Conservation (phyloP, 64 coral and sea anemone species). For the Pachyseris speciosa region DNA sequence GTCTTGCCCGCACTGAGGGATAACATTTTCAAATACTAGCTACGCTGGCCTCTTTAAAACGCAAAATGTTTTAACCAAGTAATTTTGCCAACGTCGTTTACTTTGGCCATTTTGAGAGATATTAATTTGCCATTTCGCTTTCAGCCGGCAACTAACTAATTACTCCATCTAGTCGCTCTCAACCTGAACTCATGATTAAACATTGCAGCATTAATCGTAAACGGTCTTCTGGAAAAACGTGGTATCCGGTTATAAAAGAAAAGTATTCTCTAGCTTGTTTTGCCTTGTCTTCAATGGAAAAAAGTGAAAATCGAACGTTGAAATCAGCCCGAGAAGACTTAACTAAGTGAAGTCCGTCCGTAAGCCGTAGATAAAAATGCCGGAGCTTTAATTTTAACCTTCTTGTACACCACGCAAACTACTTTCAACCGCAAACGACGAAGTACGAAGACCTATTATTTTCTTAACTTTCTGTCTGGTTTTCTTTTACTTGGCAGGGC, state of each 20-base stretch:
- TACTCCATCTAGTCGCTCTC: conserved; percentile 40
- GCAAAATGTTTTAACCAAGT: conserved; percentile 9
- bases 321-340: not conserved
- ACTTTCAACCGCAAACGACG: not conserved
- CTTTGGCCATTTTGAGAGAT: conserved; percentile 44
- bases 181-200: conserved; percentile 32
- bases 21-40: not conserved
- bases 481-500: not conserved
- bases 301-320: not conserved
- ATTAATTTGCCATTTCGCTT: conserved; percentile 53
- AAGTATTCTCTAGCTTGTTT: conserved; percentile 1
- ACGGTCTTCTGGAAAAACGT: conserved; percentile 27
- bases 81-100: conserved; percentile 37
- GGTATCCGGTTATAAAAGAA: conserved; percentile 37
- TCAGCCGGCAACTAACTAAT: conserved; percentile 36
- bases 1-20: not conserved
- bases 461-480: not conserved
- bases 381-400: not conserved
- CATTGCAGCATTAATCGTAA: conserved; percentile 42
- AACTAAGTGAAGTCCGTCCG: too few species aligned
- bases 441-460: not conserved
- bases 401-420: not conserved
- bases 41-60: not conserved
- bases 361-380: not conserved
- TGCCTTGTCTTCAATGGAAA: not conserved